Evolutionary conservation across 2,113 vertebrate species (phyloP).

Genomic region (Poicephalus meyeri): DNA sequence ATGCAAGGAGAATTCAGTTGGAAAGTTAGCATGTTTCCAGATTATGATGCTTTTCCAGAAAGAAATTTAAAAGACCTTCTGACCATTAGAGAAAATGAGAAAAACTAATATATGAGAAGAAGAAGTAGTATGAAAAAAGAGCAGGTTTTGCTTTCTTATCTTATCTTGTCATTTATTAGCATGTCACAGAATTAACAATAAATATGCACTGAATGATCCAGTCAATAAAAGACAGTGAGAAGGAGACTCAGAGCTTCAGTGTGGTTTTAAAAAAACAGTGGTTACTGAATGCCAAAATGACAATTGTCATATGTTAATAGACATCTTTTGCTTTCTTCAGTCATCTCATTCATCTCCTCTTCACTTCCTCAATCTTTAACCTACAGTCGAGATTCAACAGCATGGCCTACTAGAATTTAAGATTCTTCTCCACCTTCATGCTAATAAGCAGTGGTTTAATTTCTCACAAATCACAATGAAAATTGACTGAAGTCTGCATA

Average conservation of each 20-base stretch:
- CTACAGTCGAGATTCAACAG: background rate
- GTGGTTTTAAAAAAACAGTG: background rate
- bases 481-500: background rate
- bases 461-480: slow-evolving; percentile 42
- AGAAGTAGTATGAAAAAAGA: background rate
- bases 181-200: background rate
- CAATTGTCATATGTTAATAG: background rate
- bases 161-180: background rate
- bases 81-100: background rate
- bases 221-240: background rate
- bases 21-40: background rate
- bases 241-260: background rate
- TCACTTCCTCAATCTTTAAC: background rate
- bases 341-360: background rate
- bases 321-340: background rate
- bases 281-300: background rate
- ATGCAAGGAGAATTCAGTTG: background rate
- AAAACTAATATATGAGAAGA: background rate
- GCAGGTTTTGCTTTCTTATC: background rate
- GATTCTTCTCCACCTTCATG: background rate
- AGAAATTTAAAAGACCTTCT: background rate
- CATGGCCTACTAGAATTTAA: background rate
- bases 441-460: background rate
- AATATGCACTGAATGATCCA: background rate
- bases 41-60: background rate